A percentile compares a stretch with the other conserved stretches of the same genome.
Conservation (phyloP, 2,797 vertebrate species). For the Octomys mimax region DNA sequence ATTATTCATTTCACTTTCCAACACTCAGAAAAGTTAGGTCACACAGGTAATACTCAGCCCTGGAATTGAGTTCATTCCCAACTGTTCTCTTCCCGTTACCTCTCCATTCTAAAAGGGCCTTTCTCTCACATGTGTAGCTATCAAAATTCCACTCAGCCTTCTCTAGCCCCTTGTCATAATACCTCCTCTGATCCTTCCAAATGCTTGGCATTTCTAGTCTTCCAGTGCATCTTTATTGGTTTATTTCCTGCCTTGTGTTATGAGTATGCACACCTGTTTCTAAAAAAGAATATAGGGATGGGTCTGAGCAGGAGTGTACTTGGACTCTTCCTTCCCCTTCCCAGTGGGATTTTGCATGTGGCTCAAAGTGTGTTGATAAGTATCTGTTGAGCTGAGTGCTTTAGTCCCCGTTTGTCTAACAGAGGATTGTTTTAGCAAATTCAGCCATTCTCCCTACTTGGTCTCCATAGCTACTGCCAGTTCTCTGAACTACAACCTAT, state of each 20-base stretch:
- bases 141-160: not conserved
- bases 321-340: not conserved
- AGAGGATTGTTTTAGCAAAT: slow-evolving; percentile 3
- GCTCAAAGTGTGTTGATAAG: not conserved
- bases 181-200: not conserved
- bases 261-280: not conserved
- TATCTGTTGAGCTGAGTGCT: not conserved
- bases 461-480: slow-evolving; percentile 51
- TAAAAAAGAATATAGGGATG: not conserved
- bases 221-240: not conserved
- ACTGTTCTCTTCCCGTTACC: not conserved
- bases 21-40: not conserved
- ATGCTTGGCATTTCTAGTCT: not conserved
- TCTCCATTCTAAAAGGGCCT: not conserved
- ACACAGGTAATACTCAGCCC: slow-evolving; percentile 9
- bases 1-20: slow-evolving; percentile 63
- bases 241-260: not conserved
- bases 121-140: not conserved
- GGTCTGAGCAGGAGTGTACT: not conserved
- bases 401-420: not conserved
- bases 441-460: not conserved
- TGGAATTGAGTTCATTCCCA: not conserved
- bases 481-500: not conserved
- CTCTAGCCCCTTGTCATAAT: not conserved
- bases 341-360: not conserved